phyloP scores from a whole-genome alignment of 1,140 invertebrate genomes.

The Drosophila tristis region DNA sequence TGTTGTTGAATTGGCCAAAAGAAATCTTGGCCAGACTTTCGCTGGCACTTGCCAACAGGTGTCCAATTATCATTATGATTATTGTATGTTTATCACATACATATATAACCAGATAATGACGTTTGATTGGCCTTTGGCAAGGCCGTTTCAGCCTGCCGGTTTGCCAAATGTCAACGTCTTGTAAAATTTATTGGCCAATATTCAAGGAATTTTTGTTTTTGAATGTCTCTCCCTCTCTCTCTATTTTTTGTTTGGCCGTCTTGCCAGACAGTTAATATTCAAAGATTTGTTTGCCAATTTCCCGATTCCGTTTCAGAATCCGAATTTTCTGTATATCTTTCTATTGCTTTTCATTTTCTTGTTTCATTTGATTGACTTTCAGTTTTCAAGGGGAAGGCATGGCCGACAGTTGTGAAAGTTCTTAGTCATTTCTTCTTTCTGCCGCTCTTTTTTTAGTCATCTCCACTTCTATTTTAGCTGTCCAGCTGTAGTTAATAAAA shows the following conservation, averaged over 20 bases:
- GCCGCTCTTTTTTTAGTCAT: background rate
- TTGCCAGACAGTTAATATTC: slow-evolving; percentile 80
- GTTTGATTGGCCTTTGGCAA: slow-evolving; percentile 78
- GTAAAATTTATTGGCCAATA: slow-evolving; percentile 83
- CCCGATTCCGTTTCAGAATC: slow-evolving; percentile 36
- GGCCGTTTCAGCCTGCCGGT: slow-evolving; percentile 39
- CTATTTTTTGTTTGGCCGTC: slow-evolving; percentile 29
- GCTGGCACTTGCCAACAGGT: slow-evolving; percentile 62
- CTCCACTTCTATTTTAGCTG: background rate
- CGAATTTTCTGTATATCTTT: slow-evolving; percentile 15
- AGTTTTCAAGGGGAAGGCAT: slow-evolving; percentile 32
- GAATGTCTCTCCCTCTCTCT: slow-evolving; percentile 4
- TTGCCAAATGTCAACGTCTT: slow-evolving; percentile 74
- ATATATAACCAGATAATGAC: slow-evolving; percentile 52
- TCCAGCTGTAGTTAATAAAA: slow-evolving; percentile 16
- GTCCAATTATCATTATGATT: slow-evolving; percentile 74
- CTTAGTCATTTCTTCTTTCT: too few relatives aligned
- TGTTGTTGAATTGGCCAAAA: slow-evolving; percentile 73
- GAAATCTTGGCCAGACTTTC: slow-evolving; percentile 53
- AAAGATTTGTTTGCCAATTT: slow-evolving; percentile 72
- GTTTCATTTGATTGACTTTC: slow-evolving; percentile 47
- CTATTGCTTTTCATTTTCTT: slow-evolving; percentile 44
- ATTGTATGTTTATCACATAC: slow-evolving; percentile 39
- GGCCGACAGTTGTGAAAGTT: slow-evolving; percentile 13
- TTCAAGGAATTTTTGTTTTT: slow-evolving; percentile 60